phyloP scores from a whole-genome alignment of 1,140 invertebrate genomes.

The Dermatophagoides farinae region DNA sequence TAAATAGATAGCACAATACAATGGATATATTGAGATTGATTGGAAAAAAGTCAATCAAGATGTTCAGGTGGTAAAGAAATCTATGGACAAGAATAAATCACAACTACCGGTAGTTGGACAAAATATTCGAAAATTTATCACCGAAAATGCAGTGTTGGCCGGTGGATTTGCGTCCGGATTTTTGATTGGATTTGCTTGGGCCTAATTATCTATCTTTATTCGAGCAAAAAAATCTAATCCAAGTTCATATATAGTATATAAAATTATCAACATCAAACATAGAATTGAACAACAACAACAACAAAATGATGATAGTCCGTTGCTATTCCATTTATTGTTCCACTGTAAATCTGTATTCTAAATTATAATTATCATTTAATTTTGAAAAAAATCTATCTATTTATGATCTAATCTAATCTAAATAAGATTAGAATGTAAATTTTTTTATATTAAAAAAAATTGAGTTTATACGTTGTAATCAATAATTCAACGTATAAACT shows the following conservation, averaged over 20 bases:
- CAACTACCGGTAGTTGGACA: constrained; percentile 42
- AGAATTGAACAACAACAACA: too few species aligned
- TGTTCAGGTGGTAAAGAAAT: constrained; percentile 28
- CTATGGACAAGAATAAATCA: constrained; percentile 55
- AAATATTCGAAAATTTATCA: constrained; percentile 53
- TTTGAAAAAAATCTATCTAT: too few species aligned
- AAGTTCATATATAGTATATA: too few species aligned
- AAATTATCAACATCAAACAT: background rate
- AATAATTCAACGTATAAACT: too few species aligned
- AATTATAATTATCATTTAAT: too few species aligned
- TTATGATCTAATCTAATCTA: too few species aligned
- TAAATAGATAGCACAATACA: constrained; percentile 50
- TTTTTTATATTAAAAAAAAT: too few species aligned
- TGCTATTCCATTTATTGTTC: too few species aligned
- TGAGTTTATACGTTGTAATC: too few species aligned
- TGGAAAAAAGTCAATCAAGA: constrained; percentile 54
- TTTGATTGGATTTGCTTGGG: constrained; percentile 46
- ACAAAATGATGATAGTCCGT: too few species aligned
- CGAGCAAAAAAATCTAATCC: background rate
- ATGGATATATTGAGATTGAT: constrained; percentile 66
- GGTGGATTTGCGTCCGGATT: constrained; percentile 65
- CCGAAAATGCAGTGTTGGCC: constrained; percentile 50
- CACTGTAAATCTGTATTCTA: too few species aligned
- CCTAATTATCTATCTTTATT: constrained; percentile 6
- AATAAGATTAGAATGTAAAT: too few species aligned